Percentiles rank a stretch among this genome's conserved stretches.
phyloP scores from a whole-genome alignment of 2,797 vertebrate genomes.

The Morus bassanus region DNA sequence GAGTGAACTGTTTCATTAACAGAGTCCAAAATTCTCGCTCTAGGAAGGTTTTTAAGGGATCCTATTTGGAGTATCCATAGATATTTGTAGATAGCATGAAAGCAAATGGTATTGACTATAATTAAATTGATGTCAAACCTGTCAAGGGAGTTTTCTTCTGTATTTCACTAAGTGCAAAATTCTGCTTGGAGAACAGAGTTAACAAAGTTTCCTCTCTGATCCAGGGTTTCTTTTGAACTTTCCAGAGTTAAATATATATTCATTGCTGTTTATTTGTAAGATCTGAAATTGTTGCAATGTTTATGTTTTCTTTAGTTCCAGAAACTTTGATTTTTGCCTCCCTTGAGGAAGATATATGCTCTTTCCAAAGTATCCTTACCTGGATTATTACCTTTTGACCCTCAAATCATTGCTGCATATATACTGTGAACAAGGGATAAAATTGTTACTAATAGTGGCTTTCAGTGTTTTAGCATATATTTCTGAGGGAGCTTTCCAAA shows the following conservation, averaged over 20 bases:
- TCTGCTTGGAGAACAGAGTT: not conserved
- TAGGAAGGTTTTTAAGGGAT: not conserved
- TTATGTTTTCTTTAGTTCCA: not conserved
- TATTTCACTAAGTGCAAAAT: not conserved
- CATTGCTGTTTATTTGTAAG: not conserved
- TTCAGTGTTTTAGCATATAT: not conserved
- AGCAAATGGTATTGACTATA: not conserved
- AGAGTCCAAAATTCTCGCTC: not conserved
- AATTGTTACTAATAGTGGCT: rapidly evolving
- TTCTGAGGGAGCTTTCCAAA: not conserved
- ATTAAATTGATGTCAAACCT: not conserved
- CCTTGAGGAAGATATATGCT: not conserved
- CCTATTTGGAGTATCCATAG: not conserved
- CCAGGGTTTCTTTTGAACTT: not conserved
- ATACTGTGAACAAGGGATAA: not conserved
- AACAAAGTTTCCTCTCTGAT: not conserved
- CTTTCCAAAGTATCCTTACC: not conserved
- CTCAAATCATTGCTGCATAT: not conserved
- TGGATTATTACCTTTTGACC: not conserved
- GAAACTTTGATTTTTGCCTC: not conserved
- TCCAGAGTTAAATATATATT: not conserved
- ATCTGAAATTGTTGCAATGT: not conserved
- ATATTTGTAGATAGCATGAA: not conserved
- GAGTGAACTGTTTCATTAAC: not conserved
- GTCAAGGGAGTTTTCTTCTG: not conserved